Evolutionary conservation across 2,888 invertebrate genomes (phyloP).

Genomic region (Eueremaeus valkanovi): DNA sequence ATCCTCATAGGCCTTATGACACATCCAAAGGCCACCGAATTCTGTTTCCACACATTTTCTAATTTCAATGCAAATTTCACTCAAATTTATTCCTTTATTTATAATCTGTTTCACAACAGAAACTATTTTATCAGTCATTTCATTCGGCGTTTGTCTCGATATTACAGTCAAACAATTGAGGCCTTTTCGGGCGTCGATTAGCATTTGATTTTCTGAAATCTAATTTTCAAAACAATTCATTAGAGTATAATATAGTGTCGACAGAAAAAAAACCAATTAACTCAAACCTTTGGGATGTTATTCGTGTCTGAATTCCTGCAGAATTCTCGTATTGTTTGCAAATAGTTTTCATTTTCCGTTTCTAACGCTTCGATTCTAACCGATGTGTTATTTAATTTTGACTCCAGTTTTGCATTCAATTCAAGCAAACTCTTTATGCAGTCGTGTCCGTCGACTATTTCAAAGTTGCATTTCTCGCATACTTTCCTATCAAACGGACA

Average conservation of each 20-base stretch:
- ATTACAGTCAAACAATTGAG: neutral
- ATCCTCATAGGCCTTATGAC: neutral
- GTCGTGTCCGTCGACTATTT: neutral
- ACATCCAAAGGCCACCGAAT: neutral
- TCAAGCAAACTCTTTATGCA: neutral
- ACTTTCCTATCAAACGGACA: neutral
- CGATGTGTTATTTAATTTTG: neutral
- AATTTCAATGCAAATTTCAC: neutral
- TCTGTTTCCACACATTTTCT: neutral
- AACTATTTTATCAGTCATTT: neutral
- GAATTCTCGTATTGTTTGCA: neutral
- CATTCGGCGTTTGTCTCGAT: neutral
- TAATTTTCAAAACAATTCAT: neutral
- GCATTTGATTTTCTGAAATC: conserved; percentile 12
- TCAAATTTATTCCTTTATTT: neutral
- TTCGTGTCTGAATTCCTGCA: neutral
- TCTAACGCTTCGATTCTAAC: neutral
- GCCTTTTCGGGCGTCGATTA: conserved; percentile 4
- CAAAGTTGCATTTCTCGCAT: neutral
- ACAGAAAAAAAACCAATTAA: neutral
- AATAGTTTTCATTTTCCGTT: conserved; percentile 15
- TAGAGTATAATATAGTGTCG: no score
- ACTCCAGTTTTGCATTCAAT: neutral
- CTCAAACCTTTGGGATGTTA: neutral
- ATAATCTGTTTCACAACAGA: neutral